These are phyloP conservation scores for Enteromius paludinosus DNA, from an alignment of 2,797 vertebrate genomes.

Conservation along the genomic window DNA sequence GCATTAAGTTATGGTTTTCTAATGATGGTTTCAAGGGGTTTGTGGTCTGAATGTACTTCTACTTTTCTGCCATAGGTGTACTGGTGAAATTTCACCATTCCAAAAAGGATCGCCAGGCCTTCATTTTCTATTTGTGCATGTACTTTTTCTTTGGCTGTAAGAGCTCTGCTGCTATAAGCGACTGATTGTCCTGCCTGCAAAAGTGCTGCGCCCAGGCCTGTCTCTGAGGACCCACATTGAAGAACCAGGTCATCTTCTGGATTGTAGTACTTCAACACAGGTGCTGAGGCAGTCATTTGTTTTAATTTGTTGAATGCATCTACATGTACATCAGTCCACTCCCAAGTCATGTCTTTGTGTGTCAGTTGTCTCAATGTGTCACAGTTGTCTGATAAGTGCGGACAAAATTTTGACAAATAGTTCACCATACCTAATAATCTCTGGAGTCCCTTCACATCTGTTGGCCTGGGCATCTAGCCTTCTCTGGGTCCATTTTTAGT, in stretches of 20 bases:
- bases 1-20: background rate
- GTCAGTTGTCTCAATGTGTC: background rate
- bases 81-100: constrained; percentile 34
- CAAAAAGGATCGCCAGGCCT: constrained; percentile 1
- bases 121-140: constrained; percentile 29
- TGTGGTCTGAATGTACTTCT: constrained; percentile 9
- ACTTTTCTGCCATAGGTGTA: constrained; percentile 36
- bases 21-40: constrained; percentile 15
- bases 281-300: background rate
- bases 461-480: constrained; percentile 24
- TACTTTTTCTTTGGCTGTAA: too few relatives aligned
- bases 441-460: constrained; percentile 25
- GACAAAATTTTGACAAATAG: constrained; percentile 6
- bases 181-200: background rate
- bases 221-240: background rate
- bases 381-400: background rate
- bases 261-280: constrained; percentile 3
- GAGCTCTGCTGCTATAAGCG: too few relatives aligned
- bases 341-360: background rate
- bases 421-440: constrained; percentile 32
- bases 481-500: constrained; percentile 21
- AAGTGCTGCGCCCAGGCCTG: background rate
- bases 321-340: background rate
- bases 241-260: background rate
- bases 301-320: background rate